Base-by-base conservation (phyloP, 2,113 vertebrate species). In the Girardinichthys multiradiatus region DNA sequence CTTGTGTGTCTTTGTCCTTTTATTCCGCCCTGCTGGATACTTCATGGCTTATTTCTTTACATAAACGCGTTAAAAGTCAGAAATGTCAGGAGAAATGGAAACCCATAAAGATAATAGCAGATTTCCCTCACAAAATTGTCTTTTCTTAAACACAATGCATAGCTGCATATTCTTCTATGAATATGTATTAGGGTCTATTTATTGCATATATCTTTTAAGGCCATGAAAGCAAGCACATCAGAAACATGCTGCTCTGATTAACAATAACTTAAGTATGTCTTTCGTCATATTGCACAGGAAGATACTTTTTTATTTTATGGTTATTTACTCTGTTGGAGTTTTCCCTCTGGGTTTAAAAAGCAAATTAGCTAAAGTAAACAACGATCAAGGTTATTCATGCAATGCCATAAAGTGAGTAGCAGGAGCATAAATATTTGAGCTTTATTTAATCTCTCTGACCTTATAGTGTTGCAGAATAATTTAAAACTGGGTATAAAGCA, bases 321-420 rank as follows among this genome's bases (percentile, higher is more conserved):
- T 75, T 82, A 82, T 84, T 89, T 86, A 71, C 70, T 26, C 68
- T 70, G 48, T 62, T 33, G 35, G 54, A 73, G 75, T 72, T 75
- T 42, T 37, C 33, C 61, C 21, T 21, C 57, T 33, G 54, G 84
- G 70, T 74, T 84, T 77, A 65, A 79, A 79, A 80, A 82, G 78
- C 35, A 81, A 91, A 88, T 89, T 74, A 90, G 61, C 70, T 79
- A 70, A 84, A 86, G 86, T 86, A 89, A 90, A 90, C 60, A 76
- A 67, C 11, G 8, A 86, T 88, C 82, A 87, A 81, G 86, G 77
- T 84, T 83, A 89, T 89, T 80, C 67, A 81, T 67, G 57, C 70
- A 59, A 72, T 58, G 74, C 70, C 69, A 72, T 83, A 84, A 85
- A 76, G 74, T 72, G 64, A 63, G 70, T 14, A 31, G 35, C 48